Conservation (phyloP, 2,888 invertebrate species). For the Hypena proboscidalis region DNA sequence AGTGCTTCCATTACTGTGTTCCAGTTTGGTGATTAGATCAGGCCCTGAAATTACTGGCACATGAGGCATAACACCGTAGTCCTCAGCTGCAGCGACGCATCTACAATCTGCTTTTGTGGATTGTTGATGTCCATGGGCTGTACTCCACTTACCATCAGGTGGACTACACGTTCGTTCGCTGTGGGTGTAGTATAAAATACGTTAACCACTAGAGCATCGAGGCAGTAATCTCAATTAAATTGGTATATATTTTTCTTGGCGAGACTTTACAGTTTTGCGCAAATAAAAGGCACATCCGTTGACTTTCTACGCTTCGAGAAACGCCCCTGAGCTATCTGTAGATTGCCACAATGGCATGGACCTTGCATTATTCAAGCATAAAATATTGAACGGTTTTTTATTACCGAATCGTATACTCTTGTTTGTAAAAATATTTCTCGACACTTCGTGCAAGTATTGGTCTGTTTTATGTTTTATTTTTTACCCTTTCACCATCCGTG, state of each 20-base stretch:
- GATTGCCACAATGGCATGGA: conserved; percentile 64
- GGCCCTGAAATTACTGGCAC: no score
- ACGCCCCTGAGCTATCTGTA: conserved; percentile 70
- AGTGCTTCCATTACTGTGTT: no score
- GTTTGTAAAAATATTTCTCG: conserved; percentile 43
- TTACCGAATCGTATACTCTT: conserved; percentile 53
- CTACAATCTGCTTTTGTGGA: no score
- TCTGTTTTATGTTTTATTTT: conserved; percentile 25
- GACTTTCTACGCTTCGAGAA: conserved; percentile 64
- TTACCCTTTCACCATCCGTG: conserved; percentile 16
- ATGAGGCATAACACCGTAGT: no score
- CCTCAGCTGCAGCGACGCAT: no score
- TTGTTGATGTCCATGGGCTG: no score
- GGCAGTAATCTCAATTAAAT: conserved; percentile 52
- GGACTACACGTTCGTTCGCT: no score
- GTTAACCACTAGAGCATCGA: no score
- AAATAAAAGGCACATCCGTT: conserved; percentile 58
- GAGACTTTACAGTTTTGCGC: conserved; percentile 45
- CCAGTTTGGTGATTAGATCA: no score
- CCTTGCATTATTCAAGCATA: conserved; percentile 62
- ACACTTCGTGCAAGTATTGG: conserved; percentile 33
- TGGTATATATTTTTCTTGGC: conserved; percentile 61
- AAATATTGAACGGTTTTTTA: conserved; percentile 57
- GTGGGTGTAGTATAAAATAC: no score
- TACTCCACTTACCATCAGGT: no score